Base-by-base conservation (phyloP, 2,797 vertebrate species). In the Cirrhinus molitorella region DNA sequence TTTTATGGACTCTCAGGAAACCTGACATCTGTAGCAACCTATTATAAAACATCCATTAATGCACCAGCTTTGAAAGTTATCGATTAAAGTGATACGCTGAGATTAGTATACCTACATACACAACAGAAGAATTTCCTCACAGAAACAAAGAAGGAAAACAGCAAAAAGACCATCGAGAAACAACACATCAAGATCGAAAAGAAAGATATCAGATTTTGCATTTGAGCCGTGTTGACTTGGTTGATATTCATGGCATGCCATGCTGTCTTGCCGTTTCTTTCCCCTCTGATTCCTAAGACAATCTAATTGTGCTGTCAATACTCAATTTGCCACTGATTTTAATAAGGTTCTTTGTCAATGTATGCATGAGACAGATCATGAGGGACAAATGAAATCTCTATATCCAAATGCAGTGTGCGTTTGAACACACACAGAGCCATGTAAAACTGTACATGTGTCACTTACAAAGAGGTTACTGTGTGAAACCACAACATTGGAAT, bases 251-350 rank as follows among this genome's bases (percentile, higher is more conserved):
- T 49, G 72, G 59, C 76, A 89, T 61, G 49, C 71, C 76, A 89
- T 61, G 49, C 71, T 65, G 80, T 49, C 61, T 72, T 28, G 19
- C 61, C 7, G 4, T 51, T 66, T 13, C 28, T 80, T 80, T 75
- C 45, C 49, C 80, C 37, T 34, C 77, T 63, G 75, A 84, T 73
- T 81, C 16, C 25, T 75, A 70, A 67, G 19, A 31, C 19, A 75
- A 86, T 79, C 71, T 75, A 87, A 87, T 81, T 81, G 85, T 67
- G 83, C 28, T 11, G 78, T 85, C 87, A 89, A 85, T 80, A 81
- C 67, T 83, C 73, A 87, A 83, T 85, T 88, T 85, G 14, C 49
- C 61, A 63, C 45, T 55, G 66, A 70, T 85, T 82, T 87, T 68
- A 86, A 86, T 84, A 86, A 83, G 63, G 47, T 59, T 68, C 63